Base-by-base conservation (phyloP, 2,888 invertebrate genomes). In the Lycia hirtaria region DNA sequence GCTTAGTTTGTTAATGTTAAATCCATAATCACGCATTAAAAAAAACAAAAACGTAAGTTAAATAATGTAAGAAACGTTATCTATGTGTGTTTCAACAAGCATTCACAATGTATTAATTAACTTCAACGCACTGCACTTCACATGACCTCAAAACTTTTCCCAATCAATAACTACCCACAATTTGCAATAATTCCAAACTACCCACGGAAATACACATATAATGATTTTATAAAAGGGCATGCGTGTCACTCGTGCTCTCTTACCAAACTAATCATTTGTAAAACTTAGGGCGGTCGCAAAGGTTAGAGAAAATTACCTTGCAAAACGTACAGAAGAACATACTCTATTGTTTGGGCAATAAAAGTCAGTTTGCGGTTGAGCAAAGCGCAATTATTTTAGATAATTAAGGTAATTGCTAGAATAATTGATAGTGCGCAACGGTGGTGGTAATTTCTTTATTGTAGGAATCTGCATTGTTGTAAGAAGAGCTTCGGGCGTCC, bases 231-330 rank as follows among this genome's bases (percentile, higher is more conserved):
- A 53, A 58, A n/a, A 58, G 57, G 57, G 57, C 57, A 53, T 53
- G 57, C 52, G 37, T 58, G 57, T 20, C 41, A 40, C 14, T 40
- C 37, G 45, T 43, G 48, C 20, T n/a, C 30, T 47, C 56, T 66
- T 64, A 55, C 64, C 54, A 64, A 64, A 59, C 54, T 20, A 15
- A 7, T 28, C 33, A 52, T 59, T 62, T 51, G 51, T 57, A 43
- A 62, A 55, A 56, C 52, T 51, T 41, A 56, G 52, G 41, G 48
- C 53, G 56, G 41, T 56, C 56, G 28, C 14, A 69, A 69, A 69
- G 54, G 68, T 69, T 65, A 69, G 56, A 62, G 64, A 69, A 68
- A 69, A 69, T 67, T 56, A 55, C 52, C 50, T 58, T 64, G 55
- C 62, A 57, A 64, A 49, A 60, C 10, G 12, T 47, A 55, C 19